Evolutionary conservation across 2,888 invertebrate genomes (phyloP).

Genomic region (Lochmaea crataegi): DNA sequence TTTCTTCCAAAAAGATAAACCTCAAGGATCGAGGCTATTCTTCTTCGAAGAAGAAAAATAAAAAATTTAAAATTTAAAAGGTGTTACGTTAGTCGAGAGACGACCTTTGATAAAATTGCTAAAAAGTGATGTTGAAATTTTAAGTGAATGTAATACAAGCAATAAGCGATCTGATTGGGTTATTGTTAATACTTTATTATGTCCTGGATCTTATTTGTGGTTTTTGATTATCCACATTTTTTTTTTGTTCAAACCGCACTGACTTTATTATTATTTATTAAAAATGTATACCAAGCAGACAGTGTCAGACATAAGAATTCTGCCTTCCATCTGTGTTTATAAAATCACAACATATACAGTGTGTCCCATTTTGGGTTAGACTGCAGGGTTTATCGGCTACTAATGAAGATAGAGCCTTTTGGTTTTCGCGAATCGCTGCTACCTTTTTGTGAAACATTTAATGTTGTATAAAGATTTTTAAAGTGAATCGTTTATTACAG

Average conservation of each 20-base stretch:
- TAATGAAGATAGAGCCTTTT: too few species aligned
- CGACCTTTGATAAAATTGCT: not conserved
- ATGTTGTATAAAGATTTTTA: too few species aligned
- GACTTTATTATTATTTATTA: slow-evolving; percentile 1
- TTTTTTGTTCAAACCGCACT: not conserved
- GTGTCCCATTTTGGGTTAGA: too few species aligned
- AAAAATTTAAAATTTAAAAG: not conserved
- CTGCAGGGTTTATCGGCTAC: too few species aligned
- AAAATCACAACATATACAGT: too few species aligned
- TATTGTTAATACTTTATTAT: not conserved
- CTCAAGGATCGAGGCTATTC: not conserved
- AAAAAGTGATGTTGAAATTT: not conserved
- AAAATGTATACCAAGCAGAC: not conserved
- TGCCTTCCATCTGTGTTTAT: not conserved
- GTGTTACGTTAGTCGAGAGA: not conserved
- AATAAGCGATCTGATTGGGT: not conserved
- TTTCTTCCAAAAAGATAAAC: not conserved
- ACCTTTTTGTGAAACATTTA: too few species aligned
- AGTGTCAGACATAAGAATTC: not conserved
- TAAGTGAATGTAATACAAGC: not conserved
- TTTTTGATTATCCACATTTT: not conserved
- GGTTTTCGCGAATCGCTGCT: too few species aligned
- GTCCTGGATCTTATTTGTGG: not conserved
- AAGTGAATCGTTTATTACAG: too few species aligned
- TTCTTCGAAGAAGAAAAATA: not conserved